These are phyloP conservation scores for Chascanopsetta lugubris DNA, from an alignment of 2,113 vertebrate genomes.

Conservation along the genomic window DNA sequence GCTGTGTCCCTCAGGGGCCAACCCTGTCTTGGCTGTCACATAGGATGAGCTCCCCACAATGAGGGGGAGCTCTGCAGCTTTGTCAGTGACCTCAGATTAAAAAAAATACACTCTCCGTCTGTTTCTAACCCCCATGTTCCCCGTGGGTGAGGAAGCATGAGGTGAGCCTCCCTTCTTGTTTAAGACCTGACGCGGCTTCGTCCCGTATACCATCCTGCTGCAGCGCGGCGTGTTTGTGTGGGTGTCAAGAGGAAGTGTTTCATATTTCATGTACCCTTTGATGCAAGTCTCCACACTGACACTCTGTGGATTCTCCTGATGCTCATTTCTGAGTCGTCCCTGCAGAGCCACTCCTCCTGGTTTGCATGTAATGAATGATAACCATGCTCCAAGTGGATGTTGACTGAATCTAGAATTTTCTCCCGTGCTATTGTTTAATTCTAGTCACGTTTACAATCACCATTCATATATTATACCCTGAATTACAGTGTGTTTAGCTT, in stretches of 20 bases:
- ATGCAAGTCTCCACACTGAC: neutral
- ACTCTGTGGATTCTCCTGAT: neutral
- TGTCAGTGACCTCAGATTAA: conserved; percentile 30
- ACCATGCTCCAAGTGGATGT: neutral
- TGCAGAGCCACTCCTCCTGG: neutral
- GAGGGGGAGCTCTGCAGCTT: conserved; percentile 3
- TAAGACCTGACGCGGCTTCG: neutral
- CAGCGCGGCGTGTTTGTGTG: neutral
- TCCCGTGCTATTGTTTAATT: too few relatives aligned
- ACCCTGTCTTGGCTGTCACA: conserved; percentile 28
- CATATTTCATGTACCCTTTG: neutral
- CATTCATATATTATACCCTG: too few relatives aligned
- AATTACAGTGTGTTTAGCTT: too few relatives aligned
- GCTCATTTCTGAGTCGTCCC: neutral
- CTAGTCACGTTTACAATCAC: too few relatives aligned
- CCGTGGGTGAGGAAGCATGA: conserved; percentile 6
- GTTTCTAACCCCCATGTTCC: conserved; percentile 11
- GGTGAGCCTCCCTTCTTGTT: conserved; percentile 8
- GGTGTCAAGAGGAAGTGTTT: neutral
- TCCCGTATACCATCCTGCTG: neutral
- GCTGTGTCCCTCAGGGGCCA: neutral
- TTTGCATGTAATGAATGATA: neutral
- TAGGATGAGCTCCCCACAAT: conserved; percentile 1
- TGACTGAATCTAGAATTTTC: too few relatives aligned
- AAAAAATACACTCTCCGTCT: conserved; percentile 30